Conservation (phyloP, 2,113 vertebrate genomes). For the Aramus guarauna region DNA sequence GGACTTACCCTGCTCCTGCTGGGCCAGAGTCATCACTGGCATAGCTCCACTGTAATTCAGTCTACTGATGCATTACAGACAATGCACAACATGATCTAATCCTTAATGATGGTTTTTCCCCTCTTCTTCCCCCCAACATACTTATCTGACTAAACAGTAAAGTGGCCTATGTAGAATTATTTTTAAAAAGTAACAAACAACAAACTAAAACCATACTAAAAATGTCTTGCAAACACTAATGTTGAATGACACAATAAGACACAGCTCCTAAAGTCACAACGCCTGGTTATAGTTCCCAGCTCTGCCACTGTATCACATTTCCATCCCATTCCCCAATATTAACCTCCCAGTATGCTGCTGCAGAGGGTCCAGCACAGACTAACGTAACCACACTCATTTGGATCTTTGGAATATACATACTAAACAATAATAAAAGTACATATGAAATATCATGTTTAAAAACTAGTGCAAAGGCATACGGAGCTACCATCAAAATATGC, state of each 20-base stretch:
- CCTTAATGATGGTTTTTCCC: background rate
- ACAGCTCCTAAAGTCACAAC: background rate
- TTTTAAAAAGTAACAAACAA: background rate
- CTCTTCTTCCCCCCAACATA: background rate
- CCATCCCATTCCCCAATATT: background rate
- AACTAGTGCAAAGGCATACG: background rate
- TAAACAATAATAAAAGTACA: background rate
- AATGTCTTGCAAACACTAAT: background rate
- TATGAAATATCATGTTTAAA: background rate
- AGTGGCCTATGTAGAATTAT: background rate
- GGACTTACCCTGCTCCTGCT: constrained; percentile 49
- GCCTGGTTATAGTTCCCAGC: background rate
- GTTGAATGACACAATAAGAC: background rate
- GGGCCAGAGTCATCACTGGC: constrained; percentile 57
- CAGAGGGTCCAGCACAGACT: background rate
- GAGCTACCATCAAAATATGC: background rate
- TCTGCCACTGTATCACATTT: background rate
- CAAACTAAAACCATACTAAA: background rate
- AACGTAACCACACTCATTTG: rapidly evolving
- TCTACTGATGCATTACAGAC: constrained; percentile 39
- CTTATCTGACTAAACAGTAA: background rate
- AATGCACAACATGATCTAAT: constrained; percentile 38
- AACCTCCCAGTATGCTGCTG: background rate
- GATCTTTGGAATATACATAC: background rate
- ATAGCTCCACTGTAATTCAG: constrained; percentile 45